Conservation (phyloP, 2,113 vertebrate genomes). For the Blennius ocellaris region DNA sequence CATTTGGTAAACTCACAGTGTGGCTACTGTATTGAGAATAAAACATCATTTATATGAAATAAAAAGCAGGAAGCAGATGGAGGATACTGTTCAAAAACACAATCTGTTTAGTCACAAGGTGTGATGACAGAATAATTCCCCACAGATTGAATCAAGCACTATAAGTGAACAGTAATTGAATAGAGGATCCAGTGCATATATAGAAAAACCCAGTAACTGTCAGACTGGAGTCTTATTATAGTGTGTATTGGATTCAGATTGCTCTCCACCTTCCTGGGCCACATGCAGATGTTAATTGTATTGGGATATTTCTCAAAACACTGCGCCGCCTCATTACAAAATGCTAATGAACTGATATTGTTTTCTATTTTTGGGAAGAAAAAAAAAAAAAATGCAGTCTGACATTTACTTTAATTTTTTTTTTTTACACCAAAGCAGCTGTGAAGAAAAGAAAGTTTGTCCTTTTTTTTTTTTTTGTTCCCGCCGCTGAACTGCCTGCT, state of each 20-base stretch:
- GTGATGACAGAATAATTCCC: slow-evolving; percentile 10
- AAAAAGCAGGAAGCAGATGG: not conserved
- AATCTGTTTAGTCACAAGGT: not conserved
- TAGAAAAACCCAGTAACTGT: not conserved
- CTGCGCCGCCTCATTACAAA: slow-evolving; percentile 18
- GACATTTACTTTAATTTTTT: not conserved
- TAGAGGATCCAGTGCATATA: not conserved
- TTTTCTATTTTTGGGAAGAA: not conserved
- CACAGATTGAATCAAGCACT: slow-evolving; percentile 10
- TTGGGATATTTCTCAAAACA: slow-evolving; percentile 8
- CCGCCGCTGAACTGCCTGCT: no score
- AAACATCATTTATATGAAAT: no score
- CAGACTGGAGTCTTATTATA: slow-evolving; percentile 7
- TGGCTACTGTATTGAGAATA: not conserved
- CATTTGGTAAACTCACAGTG: no score
- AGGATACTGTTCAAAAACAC: not conserved
- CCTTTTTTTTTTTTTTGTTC: not conserved
- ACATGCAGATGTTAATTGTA: slow-evolving; percentile 27
- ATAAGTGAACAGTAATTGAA: slow-evolving; percentile 10
- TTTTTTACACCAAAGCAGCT: not conserved
- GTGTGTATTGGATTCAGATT: not conserved
- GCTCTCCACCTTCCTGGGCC: slow-evolving; percentile 13
- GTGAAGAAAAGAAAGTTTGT: slow-evolving; percentile 3
- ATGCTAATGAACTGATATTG: slow-evolving; percentile 33
- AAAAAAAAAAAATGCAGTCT: not conserved